Evolutionary conservation across 1,140 invertebrate genomes (phyloP).

Genomic region (Glomeris maerens): DNA sequence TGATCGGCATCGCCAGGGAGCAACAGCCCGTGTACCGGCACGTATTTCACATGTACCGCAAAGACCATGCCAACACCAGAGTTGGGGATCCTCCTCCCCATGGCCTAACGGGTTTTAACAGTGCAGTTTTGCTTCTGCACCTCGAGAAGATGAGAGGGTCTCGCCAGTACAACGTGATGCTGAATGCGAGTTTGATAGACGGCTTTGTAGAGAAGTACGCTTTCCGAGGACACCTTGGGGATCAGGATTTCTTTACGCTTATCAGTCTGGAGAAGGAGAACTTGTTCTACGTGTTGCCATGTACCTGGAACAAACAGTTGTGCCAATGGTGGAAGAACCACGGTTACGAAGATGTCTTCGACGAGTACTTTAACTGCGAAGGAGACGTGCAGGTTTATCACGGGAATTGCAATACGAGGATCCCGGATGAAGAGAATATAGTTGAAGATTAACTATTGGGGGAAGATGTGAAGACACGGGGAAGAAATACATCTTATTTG

Average conservation of each 20-base stretch:
- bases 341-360: constrained; percentile 60
- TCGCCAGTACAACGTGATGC: constrained; percentile 39
- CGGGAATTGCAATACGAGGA: constrained; percentile 69
- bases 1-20: constrained; percentile 63
- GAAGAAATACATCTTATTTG: no score
- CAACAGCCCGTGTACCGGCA: constrained; percentile 67
- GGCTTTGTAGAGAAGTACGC: constrained; percentile 51
- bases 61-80: constrained; percentile 41
- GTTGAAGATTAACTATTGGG: no score
- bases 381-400: constrained; percentile 60
- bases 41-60: constrained; percentile 52
- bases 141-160: constrained; percentile 53
- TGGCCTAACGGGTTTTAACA: constrained; percentile 65
- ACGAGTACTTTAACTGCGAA: constrained; percentile 56
- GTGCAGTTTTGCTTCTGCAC: constrained; percentile 60
- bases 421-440: constrained; percentile 37
- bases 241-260: constrained; percentile 76
- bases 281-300: constrained; percentile 59
- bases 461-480: no score
- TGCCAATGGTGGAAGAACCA: constrained; percentile 71
- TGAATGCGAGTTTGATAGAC: constrained; percentile 40
- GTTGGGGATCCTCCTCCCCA: constrained; percentile 42
- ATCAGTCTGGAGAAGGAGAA: constrained; percentile 54
- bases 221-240: constrained; percentile 62
- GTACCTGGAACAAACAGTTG: constrained; percentile 68